A percentile compares a stretch with the other conserved stretches of the same genome.
phyloP scores from a whole-genome alignment of 2,888 invertebrate genomes.

The Pseudococcus viburni region DNA sequence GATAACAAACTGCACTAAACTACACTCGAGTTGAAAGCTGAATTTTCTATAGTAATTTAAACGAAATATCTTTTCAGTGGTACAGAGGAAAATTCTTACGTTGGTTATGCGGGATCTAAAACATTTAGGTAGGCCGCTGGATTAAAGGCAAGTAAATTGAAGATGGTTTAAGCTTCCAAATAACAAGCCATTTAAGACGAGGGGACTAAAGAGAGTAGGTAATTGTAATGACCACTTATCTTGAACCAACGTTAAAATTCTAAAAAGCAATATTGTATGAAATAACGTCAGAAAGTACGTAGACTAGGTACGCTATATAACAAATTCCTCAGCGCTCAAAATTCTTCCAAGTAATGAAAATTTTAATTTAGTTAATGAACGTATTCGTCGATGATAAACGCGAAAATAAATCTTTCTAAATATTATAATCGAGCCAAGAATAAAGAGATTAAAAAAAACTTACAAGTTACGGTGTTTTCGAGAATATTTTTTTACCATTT shows the following conservation, averaged over 20 bases:
- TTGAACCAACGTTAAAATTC: background rate
- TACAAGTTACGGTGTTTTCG: too few relatives aligned
- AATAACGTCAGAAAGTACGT: background rate
- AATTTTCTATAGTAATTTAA: slow-evolving; percentile 9
- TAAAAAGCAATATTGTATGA: background rate
- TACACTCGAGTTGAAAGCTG: background rate
- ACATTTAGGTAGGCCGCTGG: background rate
- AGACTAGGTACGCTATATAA: background rate
- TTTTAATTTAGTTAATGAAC: background rate
- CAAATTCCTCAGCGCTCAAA: background rate
- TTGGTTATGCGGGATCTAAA: background rate
- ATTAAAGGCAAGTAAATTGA: background rate
- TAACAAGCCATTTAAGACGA: slow-evolving; percentile 13
- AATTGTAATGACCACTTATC: slow-evolving; percentile 7
- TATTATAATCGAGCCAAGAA: too few relatives aligned
- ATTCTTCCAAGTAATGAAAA: background rate
- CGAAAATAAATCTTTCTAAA: too few relatives aligned
- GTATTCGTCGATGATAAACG: too few relatives aligned
- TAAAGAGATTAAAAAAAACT: too few relatives aligned
- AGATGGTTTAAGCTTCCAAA: slow-evolving; percentile 7
- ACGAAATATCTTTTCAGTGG: background rate
- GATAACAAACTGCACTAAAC: background rate
- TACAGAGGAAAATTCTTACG: background rate
- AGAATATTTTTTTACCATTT: too few relatives aligned
- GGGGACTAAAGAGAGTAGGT: background rate